Evolutionary conservation across 2,888 invertebrate species (phyloP).

Genomic region (Phortica magna): DNA sequence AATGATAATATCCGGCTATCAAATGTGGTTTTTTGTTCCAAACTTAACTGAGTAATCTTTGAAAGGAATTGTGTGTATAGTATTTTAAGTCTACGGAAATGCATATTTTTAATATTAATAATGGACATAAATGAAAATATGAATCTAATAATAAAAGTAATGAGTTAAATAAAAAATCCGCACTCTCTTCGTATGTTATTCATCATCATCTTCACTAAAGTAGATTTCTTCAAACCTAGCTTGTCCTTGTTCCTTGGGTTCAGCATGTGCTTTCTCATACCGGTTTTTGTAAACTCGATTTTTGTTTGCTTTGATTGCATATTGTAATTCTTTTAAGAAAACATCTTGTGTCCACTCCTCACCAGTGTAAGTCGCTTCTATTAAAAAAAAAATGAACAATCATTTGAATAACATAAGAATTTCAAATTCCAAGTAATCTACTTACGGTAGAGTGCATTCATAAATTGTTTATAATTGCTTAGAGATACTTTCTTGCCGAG

Average conservation of each 20-base stretch:
- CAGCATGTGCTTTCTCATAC: too few relatives aligned
- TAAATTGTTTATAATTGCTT: not conserved
- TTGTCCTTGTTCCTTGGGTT: not conserved
- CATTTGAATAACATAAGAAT: not conserved
- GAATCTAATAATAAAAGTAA: too few relatives aligned
- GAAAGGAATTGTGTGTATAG: too few relatives aligned
- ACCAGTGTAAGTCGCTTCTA: not conserved
- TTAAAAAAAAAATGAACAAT: not conserved
- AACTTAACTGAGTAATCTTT: too few relatives aligned
- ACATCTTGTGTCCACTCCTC: not conserved
- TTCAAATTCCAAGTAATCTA: not conserved
- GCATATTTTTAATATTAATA: not conserved
- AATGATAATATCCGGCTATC: too few relatives aligned
- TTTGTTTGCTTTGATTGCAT: not conserved
- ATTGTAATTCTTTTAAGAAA: conserved; percentile 1
- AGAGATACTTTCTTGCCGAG: conserved; percentile 4
- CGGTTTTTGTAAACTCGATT: conserved; percentile 4
- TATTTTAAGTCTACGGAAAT: not conserved
- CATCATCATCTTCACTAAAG: conserved; percentile 11
- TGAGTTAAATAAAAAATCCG: too few relatives aligned
- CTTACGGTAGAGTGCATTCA: conserved; percentile 12
- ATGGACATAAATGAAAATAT: not conserved
- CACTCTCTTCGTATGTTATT: too few relatives aligned
- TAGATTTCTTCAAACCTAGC: not conserved
- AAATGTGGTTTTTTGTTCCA: too few relatives aligned